These are phyloP conservation scores for Drosophila insularis DNA, from an alignment of 1,140 invertebrate species.

Conservation along the genomic window DNA sequence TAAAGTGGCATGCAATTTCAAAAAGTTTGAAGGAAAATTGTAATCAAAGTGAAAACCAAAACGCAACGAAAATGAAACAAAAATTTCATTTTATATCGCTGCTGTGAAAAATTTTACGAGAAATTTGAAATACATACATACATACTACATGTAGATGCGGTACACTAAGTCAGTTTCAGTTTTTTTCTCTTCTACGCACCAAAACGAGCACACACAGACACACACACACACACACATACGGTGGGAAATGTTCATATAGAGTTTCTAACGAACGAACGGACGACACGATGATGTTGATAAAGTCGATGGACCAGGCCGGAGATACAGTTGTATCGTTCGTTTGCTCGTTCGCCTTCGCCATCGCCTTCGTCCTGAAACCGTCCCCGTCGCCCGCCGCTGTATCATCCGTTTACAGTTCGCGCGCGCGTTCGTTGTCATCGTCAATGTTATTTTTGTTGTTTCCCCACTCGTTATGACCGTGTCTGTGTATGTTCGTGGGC, in stretches of 20 bases:
- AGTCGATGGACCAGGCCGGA: slow-evolving; percentile 69
- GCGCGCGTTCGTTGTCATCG: slow-evolving; percentile 44
- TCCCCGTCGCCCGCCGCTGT: not conserved
- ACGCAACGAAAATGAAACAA: slow-evolving; percentile 8
- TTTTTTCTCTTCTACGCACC: slow-evolving; percentile 11
- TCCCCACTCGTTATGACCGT: slow-evolving; percentile 60
- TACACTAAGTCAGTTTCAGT: slow-evolving; percentile 50
- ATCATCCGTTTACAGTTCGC: slow-evolving; percentile 22
- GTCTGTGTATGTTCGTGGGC: slow-evolving; percentile 32
- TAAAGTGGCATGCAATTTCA: slow-evolving; percentile 39
- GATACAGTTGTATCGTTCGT: slow-evolving; percentile 73
- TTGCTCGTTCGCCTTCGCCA: slow-evolving; percentile 4
- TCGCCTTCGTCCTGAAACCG: slow-evolving; percentile 11
- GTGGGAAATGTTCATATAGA: not conserved
- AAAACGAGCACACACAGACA: slow-evolving; percentile 17
- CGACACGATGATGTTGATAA: slow-evolving; percentile 69
- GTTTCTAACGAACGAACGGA: slow-evolving; percentile 43
- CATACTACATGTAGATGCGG: slow-evolving; percentile 36
- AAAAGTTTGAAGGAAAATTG: not conserved
- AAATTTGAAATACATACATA: slow-evolving; percentile 44
- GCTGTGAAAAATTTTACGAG: slow-evolving; percentile 43
- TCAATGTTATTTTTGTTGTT: slow-evolving; percentile 79
- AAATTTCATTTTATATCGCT: slow-evolving; percentile 20
- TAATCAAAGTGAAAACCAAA: slow-evolving; percentile 10
- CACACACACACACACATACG: slow-evolving; percentile 20